A percentile compares a stretch with the other conserved stretches of the same genome.
Evolutionary conservation across 2,113 vertebrate species (phyloP).

Genomic region (Neoarius graeffei): DNA sequence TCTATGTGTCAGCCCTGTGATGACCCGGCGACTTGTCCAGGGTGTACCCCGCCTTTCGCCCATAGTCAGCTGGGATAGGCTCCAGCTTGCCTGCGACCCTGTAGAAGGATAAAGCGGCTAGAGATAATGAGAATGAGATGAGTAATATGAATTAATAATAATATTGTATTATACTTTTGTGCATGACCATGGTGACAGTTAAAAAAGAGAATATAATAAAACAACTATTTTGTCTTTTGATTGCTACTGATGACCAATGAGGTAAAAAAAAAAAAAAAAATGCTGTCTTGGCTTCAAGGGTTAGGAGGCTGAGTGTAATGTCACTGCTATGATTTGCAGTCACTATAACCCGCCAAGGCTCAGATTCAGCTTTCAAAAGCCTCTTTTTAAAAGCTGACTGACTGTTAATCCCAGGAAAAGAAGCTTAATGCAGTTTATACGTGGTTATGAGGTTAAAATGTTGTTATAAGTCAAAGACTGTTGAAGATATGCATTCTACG

Average conservation of each 20-base stretch:
- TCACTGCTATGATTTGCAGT: neutral
- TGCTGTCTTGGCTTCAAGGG: neutral
- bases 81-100: too few relatives aligned
- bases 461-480: neutral
- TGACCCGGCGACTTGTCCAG: too few relatives aligned
- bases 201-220: neutral
- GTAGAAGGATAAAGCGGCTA: too few relatives aligned
- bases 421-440: neutral
- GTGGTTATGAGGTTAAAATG: neutral
- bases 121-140: too few relatives aligned
- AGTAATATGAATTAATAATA: too few relatives aligned
- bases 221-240: neutral
- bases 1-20: too few relatives aligned
- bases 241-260: neutral
- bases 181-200: neutral
- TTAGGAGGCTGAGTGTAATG: neutral
- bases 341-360: slow-evolving; percentile 37
- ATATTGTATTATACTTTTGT: neutral
- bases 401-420: neutral
- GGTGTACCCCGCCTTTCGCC: too few relatives aligned
- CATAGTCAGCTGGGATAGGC: too few relatives aligned
- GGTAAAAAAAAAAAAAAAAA: neutral
- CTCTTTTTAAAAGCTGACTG: neutral
- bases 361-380: slow-evolving; percentile 37
- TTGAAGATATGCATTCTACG: neutral